phyloP scores from a whole-genome alignment of 2,797 vertebrate genomes.

The Buceros bicornis region DNA sequence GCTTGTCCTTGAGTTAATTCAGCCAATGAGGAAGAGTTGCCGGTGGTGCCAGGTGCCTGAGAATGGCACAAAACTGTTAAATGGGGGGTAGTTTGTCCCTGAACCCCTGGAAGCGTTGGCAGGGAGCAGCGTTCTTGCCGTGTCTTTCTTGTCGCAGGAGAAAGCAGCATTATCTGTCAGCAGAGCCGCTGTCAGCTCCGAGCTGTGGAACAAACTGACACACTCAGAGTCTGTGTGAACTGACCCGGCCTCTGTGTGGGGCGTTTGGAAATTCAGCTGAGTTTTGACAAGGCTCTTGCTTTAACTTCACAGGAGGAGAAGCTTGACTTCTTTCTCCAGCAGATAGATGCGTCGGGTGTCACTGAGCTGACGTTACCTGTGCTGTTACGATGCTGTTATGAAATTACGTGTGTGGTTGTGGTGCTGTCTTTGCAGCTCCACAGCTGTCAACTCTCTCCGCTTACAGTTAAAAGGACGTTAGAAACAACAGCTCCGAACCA shows the following conservation, averaged over 20 bases:
- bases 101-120: background rate
- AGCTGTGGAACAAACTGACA: background rate
- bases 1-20: background rate
- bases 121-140: rapidly evolving
- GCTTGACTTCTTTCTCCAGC: background rate
- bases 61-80: background rate
- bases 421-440: background rate
- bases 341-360: background rate
- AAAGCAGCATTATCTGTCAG: background rate
- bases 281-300: background rate
- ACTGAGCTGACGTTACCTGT: background rate
- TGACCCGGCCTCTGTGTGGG: background rate
- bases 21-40: rapidly evolving
- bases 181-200: background rate
- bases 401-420: background rate
- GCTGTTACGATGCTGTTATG: too few relatives aligned
- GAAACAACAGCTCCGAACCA: background rate
- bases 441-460: background rate
- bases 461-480: background rate
- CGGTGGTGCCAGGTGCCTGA: rapidly evolving
- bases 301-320: rapidly evolving
- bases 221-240: rapidly evolving
- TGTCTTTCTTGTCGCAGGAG: background rate
- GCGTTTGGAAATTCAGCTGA: conserved; percentile 11
- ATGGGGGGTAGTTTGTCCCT: background rate